These are phyloP conservation scores for Parotia lawesii DNA, from an alignment of 2,113 vertebrate genomes.

Conservation along the genomic window DNA sequence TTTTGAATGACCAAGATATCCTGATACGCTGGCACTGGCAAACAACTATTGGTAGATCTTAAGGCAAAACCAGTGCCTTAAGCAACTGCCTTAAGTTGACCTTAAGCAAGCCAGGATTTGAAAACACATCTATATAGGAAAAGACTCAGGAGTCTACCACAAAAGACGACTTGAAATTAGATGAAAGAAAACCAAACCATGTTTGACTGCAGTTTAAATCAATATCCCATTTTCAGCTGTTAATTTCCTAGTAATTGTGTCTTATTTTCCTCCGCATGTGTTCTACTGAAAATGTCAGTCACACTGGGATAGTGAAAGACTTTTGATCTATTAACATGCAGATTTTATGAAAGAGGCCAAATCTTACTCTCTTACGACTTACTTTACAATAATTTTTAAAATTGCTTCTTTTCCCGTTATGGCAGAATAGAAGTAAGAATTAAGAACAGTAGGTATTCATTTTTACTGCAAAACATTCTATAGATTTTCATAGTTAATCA, in stretches of 20 bases:
- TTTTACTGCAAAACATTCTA: neutral
- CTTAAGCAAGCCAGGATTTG: neutral
- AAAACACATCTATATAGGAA: neutral
- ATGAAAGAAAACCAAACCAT: constrained; percentile 16
- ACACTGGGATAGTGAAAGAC: neutral
- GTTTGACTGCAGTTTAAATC: constrained; percentile 23
- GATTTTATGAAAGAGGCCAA: neutral
- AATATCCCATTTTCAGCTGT: constrained; percentile 54
- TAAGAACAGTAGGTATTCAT: neutral
- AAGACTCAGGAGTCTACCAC: neutral
- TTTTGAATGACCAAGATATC: neutral
- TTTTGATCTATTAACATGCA: neutral
- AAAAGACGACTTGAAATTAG: neutral
- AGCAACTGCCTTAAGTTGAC: neutral
- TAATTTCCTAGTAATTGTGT: constrained; percentile 35
- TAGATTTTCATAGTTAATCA: neutral
- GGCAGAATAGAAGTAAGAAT: neutral
- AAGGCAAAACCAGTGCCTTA: neutral
- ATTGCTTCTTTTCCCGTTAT: neutral
- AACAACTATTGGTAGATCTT: neutral
- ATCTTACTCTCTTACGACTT: neutral
- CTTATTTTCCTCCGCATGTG: constrained; percentile 30
- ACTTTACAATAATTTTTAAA: neutral
- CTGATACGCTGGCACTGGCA: neutral
- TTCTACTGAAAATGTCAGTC: constrained; percentile 11